Conservation (phyloP, 2,113 vertebrate species). For the Indri indri region DNA sequence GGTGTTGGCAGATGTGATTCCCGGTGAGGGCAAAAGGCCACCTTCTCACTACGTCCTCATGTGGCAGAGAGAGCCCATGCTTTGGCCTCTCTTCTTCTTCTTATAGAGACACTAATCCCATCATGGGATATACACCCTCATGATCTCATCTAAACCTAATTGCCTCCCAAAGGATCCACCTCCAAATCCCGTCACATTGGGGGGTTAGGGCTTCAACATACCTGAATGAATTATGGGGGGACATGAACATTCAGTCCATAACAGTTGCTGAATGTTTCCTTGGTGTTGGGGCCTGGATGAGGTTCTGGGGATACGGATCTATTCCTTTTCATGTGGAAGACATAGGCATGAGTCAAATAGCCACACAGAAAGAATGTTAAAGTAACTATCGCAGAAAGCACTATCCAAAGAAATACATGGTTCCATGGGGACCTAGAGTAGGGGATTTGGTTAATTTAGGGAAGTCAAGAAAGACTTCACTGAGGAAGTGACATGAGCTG, state of each 20-base stretch:
- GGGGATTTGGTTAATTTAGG: neutral
- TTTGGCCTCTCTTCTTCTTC: neutral
- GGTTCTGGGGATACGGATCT: neutral
- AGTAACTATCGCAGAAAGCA: neutral
- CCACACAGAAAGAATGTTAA: neutral
- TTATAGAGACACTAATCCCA: neutral
- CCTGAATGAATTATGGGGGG: neutral
- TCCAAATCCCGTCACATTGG: neutral
- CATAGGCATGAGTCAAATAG: neutral
- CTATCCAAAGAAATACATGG: neutral
- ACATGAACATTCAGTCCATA: neutral
- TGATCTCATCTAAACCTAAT: neutral
- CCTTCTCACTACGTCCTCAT: neutral
- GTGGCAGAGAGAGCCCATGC: too few relatives aligned
- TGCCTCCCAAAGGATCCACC: neutral
- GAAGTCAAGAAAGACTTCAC: neutral
- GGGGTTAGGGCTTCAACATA: neutral
- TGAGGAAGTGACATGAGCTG: neutral
- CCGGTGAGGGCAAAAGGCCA: neutral
- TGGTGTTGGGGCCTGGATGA: neutral
- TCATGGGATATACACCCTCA: neutral
- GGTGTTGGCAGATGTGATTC: neutral
- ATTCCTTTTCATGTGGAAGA: neutral
- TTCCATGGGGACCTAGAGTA: neutral
- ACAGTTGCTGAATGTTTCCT: neutral